phyloP scores from a whole-genome alignment of 2,888 invertebrate genomes.

The Xestia sexstrigata region DNA sequence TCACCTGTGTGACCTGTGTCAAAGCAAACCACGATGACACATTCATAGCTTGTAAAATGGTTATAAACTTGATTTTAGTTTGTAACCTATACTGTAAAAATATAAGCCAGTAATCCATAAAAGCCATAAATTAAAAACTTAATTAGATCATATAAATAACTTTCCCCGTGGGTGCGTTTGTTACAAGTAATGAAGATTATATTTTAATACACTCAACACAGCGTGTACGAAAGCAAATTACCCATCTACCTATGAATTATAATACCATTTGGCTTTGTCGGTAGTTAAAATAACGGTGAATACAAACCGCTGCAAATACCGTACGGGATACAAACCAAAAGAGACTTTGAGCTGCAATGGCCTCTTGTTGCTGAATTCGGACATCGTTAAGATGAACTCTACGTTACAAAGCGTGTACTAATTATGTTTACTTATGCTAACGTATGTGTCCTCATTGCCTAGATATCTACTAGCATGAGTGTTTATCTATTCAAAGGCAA shows the following conservation, averaged over 20 bases:
- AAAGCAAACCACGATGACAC: slow-evolving; percentile 68
- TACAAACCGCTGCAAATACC: slow-evolving; percentile 86
- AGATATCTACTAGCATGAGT: slow-evolving; percentile 51
- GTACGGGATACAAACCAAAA: slow-evolving; percentile 83
- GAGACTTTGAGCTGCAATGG: slow-evolving; percentile 73
- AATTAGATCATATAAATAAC: slow-evolving; percentile 34
- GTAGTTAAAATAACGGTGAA: slow-evolving; percentile 85
- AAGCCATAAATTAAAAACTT: slow-evolving; percentile 44
- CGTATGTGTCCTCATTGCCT: slow-evolving; percentile 74
- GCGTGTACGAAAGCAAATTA: slow-evolving; percentile 60
- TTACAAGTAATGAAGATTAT: slow-evolving; percentile 46
- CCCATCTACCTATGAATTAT: slow-evolving; percentile 62
- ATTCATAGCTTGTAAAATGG: slow-evolving; percentile 25
- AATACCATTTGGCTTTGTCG: slow-evolving; percentile 69
- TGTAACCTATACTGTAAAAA: slow-evolving; percentile 16
- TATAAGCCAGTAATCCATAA: slow-evolving; percentile 15
- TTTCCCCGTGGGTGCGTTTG: slow-evolving; percentile 26
- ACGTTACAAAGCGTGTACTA: slow-evolving; percentile 43
- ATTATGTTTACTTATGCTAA: slow-evolving; percentile 57
- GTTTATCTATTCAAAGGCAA: slow-evolving; percentile 60
- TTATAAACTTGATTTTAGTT: slow-evolving; percentile 22
- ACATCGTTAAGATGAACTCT: slow-evolving; percentile 51
- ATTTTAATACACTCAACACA: slow-evolving; percentile 40
- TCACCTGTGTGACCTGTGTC: slow-evolving; percentile 72
- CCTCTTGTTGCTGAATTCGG: slow-evolving; percentile 71